phyloP scores from a whole-genome alignment of 2,797 vertebrate genomes.

The Clarias fuscus region DNA sequence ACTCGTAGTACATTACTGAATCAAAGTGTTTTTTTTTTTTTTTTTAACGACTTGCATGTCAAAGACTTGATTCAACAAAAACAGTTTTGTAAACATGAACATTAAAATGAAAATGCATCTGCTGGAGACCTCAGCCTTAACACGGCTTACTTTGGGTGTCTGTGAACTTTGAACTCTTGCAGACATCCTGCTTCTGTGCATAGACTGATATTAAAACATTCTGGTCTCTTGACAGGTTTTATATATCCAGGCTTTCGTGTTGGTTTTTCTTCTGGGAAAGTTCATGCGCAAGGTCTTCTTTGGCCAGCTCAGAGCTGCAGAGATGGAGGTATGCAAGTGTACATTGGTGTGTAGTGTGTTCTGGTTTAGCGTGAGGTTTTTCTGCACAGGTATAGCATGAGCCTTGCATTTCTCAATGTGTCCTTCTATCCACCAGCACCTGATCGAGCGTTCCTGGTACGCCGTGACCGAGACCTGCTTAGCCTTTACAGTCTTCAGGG shows the following conservation, averaged over 20 bases:
- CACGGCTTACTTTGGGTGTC: not conserved
- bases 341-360: not conserved
- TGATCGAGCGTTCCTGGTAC: conserved; percentile 96
- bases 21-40: too few relatives aligned
- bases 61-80: not conserved
- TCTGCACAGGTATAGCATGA: not conserved
- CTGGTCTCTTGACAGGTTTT: conserved; percentile 76
- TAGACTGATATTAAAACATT: not conserved
- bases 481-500: conserved; percentile 98
- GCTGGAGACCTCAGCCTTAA: not conserved
- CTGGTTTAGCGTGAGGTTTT: not conserved
- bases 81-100: not conserved
- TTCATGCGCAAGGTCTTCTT: conserved; percentile 98
- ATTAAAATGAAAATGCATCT: not conserved
- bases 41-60: too few relatives aligned
- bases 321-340: conserved; percentile 87
- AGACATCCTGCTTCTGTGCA: not conserved
- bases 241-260: conserved; percentile 94
- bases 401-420: not conserved
- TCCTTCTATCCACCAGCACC: conserved; percentile 81
- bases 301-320: conserved; percentile 90
- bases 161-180: not conserved
- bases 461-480: conserved; percentile 96
- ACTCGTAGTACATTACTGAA: too few relatives aligned
- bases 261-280: conserved; percentile 93